Conservation (phyloP, 2,797 vertebrate genomes). For the Pseudotriccus pelzelni region DNA sequence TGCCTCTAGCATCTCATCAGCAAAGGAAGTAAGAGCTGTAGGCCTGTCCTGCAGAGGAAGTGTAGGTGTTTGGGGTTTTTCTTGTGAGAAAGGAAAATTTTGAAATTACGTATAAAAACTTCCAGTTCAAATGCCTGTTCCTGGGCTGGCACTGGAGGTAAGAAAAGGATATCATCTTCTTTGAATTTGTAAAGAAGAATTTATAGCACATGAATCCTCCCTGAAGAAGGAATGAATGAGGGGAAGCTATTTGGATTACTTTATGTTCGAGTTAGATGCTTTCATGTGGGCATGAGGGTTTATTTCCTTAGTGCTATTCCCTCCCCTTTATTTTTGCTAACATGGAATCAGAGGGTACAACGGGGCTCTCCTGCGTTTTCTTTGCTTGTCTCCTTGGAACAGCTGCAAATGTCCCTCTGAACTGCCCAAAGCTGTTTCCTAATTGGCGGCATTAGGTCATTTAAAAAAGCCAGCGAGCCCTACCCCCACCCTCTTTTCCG, state of each 20-base stretch:
- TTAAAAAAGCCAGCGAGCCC: neutral
- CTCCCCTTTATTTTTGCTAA: neutral
- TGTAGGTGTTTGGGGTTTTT: neutral
- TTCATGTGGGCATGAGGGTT: neutral
- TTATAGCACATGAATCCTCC: neutral
- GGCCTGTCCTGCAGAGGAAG: neutral
- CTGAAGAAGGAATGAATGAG: neutral
- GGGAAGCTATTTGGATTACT: neutral
- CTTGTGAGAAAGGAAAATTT: neutral
- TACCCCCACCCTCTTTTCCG: slow-evolving; percentile 33
- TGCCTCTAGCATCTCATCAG: neutral
- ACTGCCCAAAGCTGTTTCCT: slow-evolving; percentile 14
- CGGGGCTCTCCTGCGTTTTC: neutral
- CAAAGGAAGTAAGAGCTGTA: neutral
- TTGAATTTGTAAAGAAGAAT: neutral
- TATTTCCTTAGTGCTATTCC: neutral
- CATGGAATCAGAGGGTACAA: neutral
- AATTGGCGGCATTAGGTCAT: slow-evolving; percentile 64
- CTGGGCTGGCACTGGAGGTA: neutral
- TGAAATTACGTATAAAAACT: neutral
- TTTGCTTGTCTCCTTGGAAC: neutral
- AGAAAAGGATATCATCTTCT: neutral
- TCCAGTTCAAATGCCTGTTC: neutral
- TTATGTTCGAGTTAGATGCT: neutral
- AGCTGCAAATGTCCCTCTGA: slow-evolving; percentile 45